Conservation (phyloP, 2,888 invertebrate genomes). For the Lathronympha strigana region DNA sequence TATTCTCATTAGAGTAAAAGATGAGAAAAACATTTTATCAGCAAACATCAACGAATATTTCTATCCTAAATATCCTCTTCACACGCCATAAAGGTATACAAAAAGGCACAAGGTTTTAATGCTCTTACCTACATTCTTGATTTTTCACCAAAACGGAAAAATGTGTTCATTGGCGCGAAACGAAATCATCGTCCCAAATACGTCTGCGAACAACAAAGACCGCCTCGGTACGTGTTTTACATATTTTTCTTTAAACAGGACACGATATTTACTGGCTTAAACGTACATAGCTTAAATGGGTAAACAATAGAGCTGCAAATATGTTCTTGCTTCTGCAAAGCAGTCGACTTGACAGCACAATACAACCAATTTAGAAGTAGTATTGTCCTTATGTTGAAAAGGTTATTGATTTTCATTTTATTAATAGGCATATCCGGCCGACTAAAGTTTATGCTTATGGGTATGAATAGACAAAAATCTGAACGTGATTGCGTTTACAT, state of each 20-base stretch:
- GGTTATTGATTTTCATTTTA: slow-evolving; percentile 16
- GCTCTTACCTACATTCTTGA: slow-evolving; percentile 64
- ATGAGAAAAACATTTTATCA: slow-evolving; percentile 67
- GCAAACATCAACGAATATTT: slow-evolving; percentile 65
- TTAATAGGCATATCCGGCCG: background rate
- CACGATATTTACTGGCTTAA: slow-evolving; percentile 68
- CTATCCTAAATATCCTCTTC: slow-evolving; percentile 60
- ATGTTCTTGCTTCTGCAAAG: slow-evolving; percentile 62
- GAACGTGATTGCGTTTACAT: background rate
- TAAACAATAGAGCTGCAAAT: slow-evolving; percentile 72
- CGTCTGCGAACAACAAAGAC: slow-evolving; percentile 75
- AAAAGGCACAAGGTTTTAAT: slow-evolving; percentile 70
- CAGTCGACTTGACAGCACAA: slow-evolving; percentile 48
- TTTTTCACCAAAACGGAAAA: slow-evolving; percentile 71
- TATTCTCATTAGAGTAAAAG: slow-evolving; percentile 71
- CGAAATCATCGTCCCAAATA: slow-evolving; percentile 75
- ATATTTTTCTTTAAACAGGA: slow-evolving; percentile 74
- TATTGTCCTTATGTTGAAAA: slow-evolving; percentile 23
- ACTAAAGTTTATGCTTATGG: background rate
- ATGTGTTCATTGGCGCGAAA: slow-evolving; percentile 76
- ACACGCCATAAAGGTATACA: slow-evolving; percentile 59
- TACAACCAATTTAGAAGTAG: slow-evolving; percentile 22
- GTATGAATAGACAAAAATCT: background rate
- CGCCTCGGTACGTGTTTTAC: slow-evolving; percentile 69
- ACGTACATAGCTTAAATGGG: slow-evolving; percentile 68